Evolutionary conservation across 1,140 invertebrate genomes (phyloP), one percentile per base, ranked within the genome.

Genomic region (Hormaphis cornu): DNA sequence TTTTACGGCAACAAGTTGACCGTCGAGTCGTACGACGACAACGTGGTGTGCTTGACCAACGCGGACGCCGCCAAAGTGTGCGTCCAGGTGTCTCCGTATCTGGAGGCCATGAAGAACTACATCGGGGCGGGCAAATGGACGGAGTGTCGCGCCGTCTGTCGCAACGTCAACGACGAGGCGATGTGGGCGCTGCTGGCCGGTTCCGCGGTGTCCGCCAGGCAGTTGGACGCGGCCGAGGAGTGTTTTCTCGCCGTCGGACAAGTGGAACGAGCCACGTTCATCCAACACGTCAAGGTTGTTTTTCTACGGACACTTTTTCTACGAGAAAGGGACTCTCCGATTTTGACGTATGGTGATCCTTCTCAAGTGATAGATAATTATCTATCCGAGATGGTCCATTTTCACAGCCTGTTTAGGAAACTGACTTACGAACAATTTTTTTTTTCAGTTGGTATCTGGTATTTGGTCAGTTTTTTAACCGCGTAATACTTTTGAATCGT

Each of bases 181-280:
- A 77, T 96, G 18, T 97, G 95, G 94, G 89, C 92, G 1, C 91
- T 89, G 74, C 80, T 97, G 71, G 94, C 93, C 3, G 90, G 89
- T 1, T 82, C 95, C 78, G 87, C 93, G 14, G 88, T 88, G 54
- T 86, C 89, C 73, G 84, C 84, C 50, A 88, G 86, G 75, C 83
- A 93, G 73, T 78, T 96, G 24, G 83, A 86, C 44, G 87, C 91
- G 30, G 93, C 93, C 1, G 93, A 97, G 82, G 88, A 95, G 76
- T 90, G 92, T 10, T 98, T 95, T 80, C 89, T 92, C n/a, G 87
- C 91, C 24, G 90, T 97, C 69, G 85, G 87, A 72, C 87, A 93
- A 82, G 87, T 86, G 52, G 93, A 97, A 74, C 95, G 96, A 85
- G 93, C 97, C 0, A 84, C 87, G 74, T 94, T 91, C 76, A 88